Base-by-base conservation (phyloP, 2,888 invertebrate genomes). In the Emmelina monodactyla region DNA sequence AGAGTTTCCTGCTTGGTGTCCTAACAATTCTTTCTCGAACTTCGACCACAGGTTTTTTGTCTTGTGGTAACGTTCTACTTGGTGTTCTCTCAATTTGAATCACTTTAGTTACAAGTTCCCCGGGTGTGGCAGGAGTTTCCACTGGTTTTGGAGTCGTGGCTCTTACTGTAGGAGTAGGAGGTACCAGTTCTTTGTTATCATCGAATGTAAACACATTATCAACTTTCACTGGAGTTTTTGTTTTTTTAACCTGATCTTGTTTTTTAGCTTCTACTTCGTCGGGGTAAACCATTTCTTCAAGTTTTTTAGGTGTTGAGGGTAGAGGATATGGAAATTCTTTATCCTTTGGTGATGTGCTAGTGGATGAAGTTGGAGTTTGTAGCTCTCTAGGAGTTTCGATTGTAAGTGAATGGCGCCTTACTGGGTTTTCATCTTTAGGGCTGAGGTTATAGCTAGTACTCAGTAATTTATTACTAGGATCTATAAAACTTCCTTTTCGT, bases 401-500 rank as follows among this genome's bases (percentile, higher is more conserved):
- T 5, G 68, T 62, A 31, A 75, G 49, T 19, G 79, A 78, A 45
- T 51, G 62, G 22, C 67, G 62, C 32, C 72, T 56, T 37, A 47
- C 55, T 7, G 43, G 42, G 33, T 71, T 70, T 32, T 69, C 73
- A 33, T 76, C 78, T 58, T 80, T 81, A 22, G 65, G 69, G 40
- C 59, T 70, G 15, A 79, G 42, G 25, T 55, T 59, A 33, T 79
- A 81, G 45, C 64, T 73, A 13, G 81, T 73, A 25, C 70, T 69
- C 1, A 81, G 51, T 22, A 81, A 51, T 53, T 80, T 82, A 50
- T 76, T 82, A 19, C 61, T 61, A 5, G 81, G 81, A 55, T 82
- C 78, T 22, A 73, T 67, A 41, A 81, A 82, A 46, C 80, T 81
- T 35, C 78, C 73, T 53, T 75, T 82, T 13, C 79, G 62, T 51